Evolutionary conservation across 2,797 vertebrate genomes (phyloP), one percentile per base, ranked within the genome.

Genomic region (Pseudochaenichthys georgianus): DNA sequence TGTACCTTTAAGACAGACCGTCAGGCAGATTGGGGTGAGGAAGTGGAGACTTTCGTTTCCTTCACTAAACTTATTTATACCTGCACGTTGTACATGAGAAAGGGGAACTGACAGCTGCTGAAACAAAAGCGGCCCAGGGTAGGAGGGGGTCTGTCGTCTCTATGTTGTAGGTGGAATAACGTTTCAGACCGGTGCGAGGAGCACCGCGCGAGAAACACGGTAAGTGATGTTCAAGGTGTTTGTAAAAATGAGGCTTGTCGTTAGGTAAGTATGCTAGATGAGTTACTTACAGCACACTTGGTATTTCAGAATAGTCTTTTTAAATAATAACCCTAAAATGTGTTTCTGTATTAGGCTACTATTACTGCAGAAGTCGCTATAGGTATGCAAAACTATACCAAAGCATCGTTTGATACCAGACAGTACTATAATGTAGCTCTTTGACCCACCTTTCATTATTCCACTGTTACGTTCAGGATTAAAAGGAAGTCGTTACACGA

Each of bases 21-120:
- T 0, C 13, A 9, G 9, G 7, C 34, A 9, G 21, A 6, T 17
- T 3, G 21, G 13, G 3, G 15, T 53, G 64, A 84, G 94, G 93
- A 95, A 94, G 90, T 90, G 85, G 78, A 53, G 11, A 81, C 70
- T 94, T 94, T 95, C 94, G 16, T 80, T 95, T 95, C 93, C 89
- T 45, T 45, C 19, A 38, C 4, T 19, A 78, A 75, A 85, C 48
- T 70, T 84, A 82, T 80, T 86, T 87, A 51, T 76, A 67, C 59
- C 13, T 67, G 15, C 1, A 2, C 1, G 1, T 5, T 54, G n/a
- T 57, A 1, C 11, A 0, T 1, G 0, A 11, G 70, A 93, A 94
- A 90, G 77, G 0, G 78, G 90, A 94, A 93, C 41, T 53, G 16
- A 19, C 50, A 10, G 43, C 52, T 3, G 41, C 13, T 6, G 28